Base-by-base conservation (phyloP, 2,113 vertebrate species). In the Cinclus mexicanus region DNA sequence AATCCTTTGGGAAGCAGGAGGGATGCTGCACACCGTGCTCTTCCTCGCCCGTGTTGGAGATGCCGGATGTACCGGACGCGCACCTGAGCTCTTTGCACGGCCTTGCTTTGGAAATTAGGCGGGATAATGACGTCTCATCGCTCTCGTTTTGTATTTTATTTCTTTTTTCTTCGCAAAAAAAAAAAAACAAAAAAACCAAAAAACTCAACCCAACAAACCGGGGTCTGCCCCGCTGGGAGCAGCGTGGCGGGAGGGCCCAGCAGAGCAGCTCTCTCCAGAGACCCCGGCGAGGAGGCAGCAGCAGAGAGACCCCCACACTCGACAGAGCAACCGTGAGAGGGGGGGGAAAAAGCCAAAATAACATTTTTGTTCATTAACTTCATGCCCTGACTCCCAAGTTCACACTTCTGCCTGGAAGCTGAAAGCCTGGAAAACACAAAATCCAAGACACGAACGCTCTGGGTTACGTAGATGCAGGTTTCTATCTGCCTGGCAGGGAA, bases 51-150 rank as follows among this genome's bases (percentile, higher is more conserved):
- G 2, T 0, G 35, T 56, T 2, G 56, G 79, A 8, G 4, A 10
- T 7, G 70, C 78, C 24, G 8, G 69, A 28, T 4, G 31, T 18
- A 25, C 68, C 17, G 49, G 94, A 86, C 39, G 44, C 42, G 10
- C 71, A 47, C 84, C 92, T 37, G 90, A 93, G 90, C 90, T 87
- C 80, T 95, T 90, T 92, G 92, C 95, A 92, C 86, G 87, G 86
- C 93, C 90, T 94, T 63, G 94, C 94, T 92, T 94, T 92, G 93
- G 94, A 87, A 93, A 93, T 91, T 70, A 89, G 91, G 92, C 10
- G 44, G 93, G 89, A 91, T 78, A 31, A 81, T 28, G 56, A 83
- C 37, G n/a, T 90, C 93, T 94, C 87, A 53, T 91, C n/a, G 50
- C 42, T 77, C 46, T 95, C 39, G 8, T 63, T 78, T 76, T 61